These are phyloP conservation scores for Ciconia maguari DNA, from an alignment of 2,113 vertebrate species.

Conservation along the genomic window DNA sequence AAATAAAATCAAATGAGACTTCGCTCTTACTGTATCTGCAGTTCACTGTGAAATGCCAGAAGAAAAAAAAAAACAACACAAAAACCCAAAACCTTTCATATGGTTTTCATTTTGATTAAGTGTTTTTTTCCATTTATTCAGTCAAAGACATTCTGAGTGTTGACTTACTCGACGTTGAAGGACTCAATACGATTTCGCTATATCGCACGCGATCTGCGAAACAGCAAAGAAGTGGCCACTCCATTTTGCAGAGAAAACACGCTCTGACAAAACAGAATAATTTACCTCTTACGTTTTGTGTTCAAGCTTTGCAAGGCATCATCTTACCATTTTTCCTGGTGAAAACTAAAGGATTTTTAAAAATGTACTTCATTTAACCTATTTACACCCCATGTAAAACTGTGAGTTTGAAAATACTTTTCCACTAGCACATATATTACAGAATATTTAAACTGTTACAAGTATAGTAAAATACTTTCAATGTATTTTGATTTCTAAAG, in stretches of 20 bases:
- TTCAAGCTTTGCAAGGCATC: slow-evolving; percentile 63
- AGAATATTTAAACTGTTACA: slow-evolving; percentile 81
- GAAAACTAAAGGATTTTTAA: slow-evolving; percentile 80
- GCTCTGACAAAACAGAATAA: slow-evolving; percentile 35
- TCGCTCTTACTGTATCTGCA: not conserved
- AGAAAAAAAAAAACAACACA: not conserved
- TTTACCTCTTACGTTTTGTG: not conserved
- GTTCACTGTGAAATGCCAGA: slow-evolving; percentile 8
- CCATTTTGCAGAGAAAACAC: slow-evolving; percentile 17
- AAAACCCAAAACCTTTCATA: not conserved
- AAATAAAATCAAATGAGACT: slow-evolving; percentile 20
- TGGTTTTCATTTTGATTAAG: slow-evolving; percentile 1
- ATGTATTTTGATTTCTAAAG: slow-evolving; percentile 70
- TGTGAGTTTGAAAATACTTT: slow-evolving; percentile 83
- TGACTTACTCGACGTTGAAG: slow-evolving; percentile 7
- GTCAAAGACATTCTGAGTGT: slow-evolving; percentile 7
- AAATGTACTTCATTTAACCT: slow-evolving; percentile 73
- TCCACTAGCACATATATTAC: slow-evolving; percentile 86
- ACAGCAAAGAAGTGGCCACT: slow-evolving; percentile 55
- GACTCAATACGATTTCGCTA: slow-evolving; percentile 4
- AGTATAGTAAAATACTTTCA: slow-evolving; percentile 85
- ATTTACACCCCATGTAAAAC: slow-evolving; percentile 89
- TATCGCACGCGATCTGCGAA: slow-evolving; percentile 9
- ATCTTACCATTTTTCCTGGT: slow-evolving; percentile 46
- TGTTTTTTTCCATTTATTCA: slow-evolving; percentile 1